Percentiles rank a stretch among this genome's conserved stretches.
These are phyloP conservation scores for Phlogophora meticulosa DNA, from an alignment of 2,888 invertebrate genomes.

Conservation along the genomic window DNA sequence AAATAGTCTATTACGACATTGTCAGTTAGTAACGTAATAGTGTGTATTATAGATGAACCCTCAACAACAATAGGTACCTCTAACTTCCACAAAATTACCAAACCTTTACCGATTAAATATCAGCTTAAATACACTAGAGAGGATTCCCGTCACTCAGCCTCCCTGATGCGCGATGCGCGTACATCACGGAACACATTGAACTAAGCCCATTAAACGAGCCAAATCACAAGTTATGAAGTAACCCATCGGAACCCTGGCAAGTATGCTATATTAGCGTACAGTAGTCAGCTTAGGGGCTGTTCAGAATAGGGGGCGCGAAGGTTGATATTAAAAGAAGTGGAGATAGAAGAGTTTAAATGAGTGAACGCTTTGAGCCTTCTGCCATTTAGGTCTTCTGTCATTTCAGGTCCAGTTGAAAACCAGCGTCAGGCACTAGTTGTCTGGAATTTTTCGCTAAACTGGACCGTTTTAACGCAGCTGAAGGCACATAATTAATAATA, in stretches of 20 bases:
- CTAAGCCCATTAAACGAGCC: conserved; percentile 79
- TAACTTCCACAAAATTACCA: conserved; percentile 7
- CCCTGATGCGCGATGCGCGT: conserved; percentile 45
- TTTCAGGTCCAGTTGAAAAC: no score
- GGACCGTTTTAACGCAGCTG: no score
- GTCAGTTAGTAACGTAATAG: no score
- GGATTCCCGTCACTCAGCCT: conserved; percentile 46
- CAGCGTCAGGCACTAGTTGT: no score
- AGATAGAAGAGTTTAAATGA: no score
- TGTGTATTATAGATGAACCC: no score
- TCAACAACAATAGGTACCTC: no score
- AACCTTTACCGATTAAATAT: conserved; percentile 17
- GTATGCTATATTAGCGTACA: conserved; percentile 76
- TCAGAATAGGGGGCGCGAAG: conserved; percentile 62
- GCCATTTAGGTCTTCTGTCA: no score
- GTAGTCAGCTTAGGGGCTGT: conserved; percentile 65
- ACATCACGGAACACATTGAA: conserved; percentile 72
- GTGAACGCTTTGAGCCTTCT: no score
- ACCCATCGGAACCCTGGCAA: conserved; percentile 80
- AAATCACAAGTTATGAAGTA: conserved; percentile 87
- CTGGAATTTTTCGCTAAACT: no score
- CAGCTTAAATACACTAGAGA: conserved; percentile 19
- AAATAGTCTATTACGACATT: no score
- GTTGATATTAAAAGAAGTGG: background rate
- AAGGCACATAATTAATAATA: no score